Base-by-base conservation (phyloP, 2,888 invertebrate species). In the Pelosia muscerda region DNA sequence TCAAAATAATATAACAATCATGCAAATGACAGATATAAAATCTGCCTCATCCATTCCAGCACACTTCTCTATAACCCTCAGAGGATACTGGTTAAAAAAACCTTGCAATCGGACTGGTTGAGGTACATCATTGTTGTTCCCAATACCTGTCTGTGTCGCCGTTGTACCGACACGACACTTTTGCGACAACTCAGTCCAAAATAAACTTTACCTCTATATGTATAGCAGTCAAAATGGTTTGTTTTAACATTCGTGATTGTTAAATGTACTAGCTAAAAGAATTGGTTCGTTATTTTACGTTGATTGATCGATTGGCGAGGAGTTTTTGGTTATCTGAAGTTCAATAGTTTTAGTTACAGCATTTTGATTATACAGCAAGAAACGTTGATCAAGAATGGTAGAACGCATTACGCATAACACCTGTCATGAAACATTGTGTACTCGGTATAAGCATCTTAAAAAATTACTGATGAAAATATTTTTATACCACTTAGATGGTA, bases 81-180 rank as follows among this genome's bases (percentile, higher is more conserved):
- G 79, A 87, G 87, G 87, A 89, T 90, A 89, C 89, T 90, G 90
- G 90, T 88, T 88, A 89, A 90, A 92, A 78, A 92, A 92, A 91
- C 84, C 84, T 81, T 74, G 85, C 86, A 82, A 88, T 87, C 88
- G 86, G 88, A 91, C 91, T 90, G 91, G 91, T 87, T 89, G 85
- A 88, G 87, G 89, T 88, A 89, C 91, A 90, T 92, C 91, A 92
- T 89, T 88, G 91, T 88, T 86, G 91, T 88, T 72, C 59, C 66
- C 90, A 90, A 90, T 91, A 89, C 90, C 88, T 88, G 89, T 88
- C 88, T 88, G 85, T 79, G 86, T 79, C 83, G 83, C 81, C 82
- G 79, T 72, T 83, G 83, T 81, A 76, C 71, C 84, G 71, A 78
- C 81, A 82, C 83, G 79, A 83, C 84, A 81, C 79, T 81, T 77